Evolutionary conservation across 2,113 vertebrate species (phyloP).

Genomic region (Onychostoma macrolepis): DNA sequence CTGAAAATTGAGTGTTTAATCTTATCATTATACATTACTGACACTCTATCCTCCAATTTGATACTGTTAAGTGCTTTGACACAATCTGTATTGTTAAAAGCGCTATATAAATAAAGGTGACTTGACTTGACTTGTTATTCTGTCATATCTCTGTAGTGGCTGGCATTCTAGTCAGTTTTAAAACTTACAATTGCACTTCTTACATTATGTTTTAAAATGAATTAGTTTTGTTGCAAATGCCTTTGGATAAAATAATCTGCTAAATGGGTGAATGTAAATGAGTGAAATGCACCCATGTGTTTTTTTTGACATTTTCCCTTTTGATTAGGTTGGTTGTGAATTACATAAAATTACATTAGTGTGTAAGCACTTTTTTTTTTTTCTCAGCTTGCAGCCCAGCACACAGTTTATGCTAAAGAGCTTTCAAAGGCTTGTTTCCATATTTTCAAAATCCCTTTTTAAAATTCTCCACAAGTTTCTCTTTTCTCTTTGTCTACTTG

Average conservation of each 20-base stretch:
- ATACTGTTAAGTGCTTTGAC: no score
- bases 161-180: background rate
- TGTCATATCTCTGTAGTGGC: background rate
- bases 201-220: background rate
- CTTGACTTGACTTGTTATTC: background rate
- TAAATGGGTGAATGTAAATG: background rate
- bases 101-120: no score
- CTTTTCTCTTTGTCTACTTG: background rate
- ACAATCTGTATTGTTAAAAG: no score
- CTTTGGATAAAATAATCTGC: background rate
- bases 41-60: no score
- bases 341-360: background rate
- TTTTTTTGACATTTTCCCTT: background rate
- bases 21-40: no score
- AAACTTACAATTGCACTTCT: background rate
- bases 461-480: background rate
- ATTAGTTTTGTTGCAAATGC: background rate
- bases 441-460: background rate
- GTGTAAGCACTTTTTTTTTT: background rate
- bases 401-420: background rate
- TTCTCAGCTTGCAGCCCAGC: constrained; percentile 1
- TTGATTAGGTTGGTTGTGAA: constrained; percentile 5
- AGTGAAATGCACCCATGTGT: background rate
- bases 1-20: no score
- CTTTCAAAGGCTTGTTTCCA: background rate